Conservation (phyloP, 1,140 invertebrate species). For the Musca vetustissima region DNA sequence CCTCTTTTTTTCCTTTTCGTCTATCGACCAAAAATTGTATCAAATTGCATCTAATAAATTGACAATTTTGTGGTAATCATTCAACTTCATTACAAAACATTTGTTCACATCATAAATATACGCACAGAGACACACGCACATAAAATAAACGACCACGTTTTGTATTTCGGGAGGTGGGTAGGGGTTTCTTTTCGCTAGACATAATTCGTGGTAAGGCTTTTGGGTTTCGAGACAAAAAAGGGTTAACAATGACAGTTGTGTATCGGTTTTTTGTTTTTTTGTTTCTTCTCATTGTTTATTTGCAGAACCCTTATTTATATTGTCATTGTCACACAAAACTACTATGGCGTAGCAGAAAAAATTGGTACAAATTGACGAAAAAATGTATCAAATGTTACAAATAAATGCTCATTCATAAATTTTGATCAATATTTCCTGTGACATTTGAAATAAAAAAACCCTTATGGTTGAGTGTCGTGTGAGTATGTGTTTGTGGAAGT, state of each 20-base stretch:
- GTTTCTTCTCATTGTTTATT: not conserved
- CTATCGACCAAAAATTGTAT: constrained; percentile 40
- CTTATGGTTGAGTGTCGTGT: too few relatives aligned
- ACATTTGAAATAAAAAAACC: too few relatives aligned
- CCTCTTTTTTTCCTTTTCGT: not conserved
- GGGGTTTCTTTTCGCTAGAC: not conserved
- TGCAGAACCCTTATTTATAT: constrained; percentile 8
- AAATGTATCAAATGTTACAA: too few relatives aligned
- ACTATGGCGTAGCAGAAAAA: too few relatives aligned
- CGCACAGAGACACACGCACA: constrained; percentile 23
- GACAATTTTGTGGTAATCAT: constrained; percentile 53
- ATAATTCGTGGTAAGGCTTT: not conserved
- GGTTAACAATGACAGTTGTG: constrained; percentile 8
- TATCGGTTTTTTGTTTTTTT: not conserved
- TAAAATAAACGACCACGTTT: not conserved
- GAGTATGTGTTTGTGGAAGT: too few relatives aligned
- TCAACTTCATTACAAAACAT: constrained; percentile 49
- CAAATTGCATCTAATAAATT: constrained; percentile 49
- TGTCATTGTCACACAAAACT: not conserved
- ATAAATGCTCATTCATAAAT: too few relatives aligned
- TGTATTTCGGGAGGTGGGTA: too few relatives aligned
- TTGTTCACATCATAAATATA: constrained; percentile 25
- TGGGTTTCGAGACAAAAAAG: not conserved
- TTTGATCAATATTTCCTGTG: too few relatives aligned
- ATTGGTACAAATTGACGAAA: too few relatives aligned